Percentiles rank a stretch among this genome's conserved stretches.
These are phyloP conservation scores for Arge pagana DNA, from an alignment of 2,888 invertebrate species.

Conservation along the genomic window DNA sequence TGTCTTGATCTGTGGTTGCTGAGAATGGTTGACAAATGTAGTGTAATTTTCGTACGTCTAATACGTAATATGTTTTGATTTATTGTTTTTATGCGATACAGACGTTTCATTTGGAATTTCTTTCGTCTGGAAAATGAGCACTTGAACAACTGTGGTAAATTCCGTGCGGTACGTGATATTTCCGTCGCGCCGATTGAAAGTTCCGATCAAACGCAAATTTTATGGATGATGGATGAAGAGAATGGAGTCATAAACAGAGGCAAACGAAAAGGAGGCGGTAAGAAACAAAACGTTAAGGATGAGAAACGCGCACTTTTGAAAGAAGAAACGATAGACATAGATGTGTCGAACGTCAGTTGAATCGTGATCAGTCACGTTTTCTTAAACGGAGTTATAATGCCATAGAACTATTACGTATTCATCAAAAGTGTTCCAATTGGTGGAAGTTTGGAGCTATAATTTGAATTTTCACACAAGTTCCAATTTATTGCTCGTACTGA, in stretches of 20 bases:
- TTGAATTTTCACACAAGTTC: too few species aligned
- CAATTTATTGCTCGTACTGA: too few species aligned
- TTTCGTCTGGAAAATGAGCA: slow-evolving; percentile 99
- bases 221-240: slow-evolving; percentile 94
- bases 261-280: slow-evolving; percentile 59
- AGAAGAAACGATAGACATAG: slow-evolving; percentile 54
- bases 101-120: slow-evolving; percentile 98
- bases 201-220: slow-evolving; percentile 86
- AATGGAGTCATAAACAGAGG: slow-evolving; percentile 82
- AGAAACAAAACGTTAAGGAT: slow-evolving; percentile 52
- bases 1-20: slow-evolving; percentile 6
- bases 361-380: too few species aligned
- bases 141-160: slow-evolving; percentile 98
- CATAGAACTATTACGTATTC: too few species aligned
- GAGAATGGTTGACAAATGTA: neutral
- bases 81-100: slow-evolving; percentile 50
- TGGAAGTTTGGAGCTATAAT: too few species aligned
- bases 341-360: slow-evolving; percentile 54
- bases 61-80: slow-evolving; percentile 18
- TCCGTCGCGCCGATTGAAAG: slow-evolving; percentile 93
- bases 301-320: slow-evolving; percentile 59
- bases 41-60: slow-evolving; percentile 6
- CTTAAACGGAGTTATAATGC: too few species aligned
- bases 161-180: slow-evolving; percentile 97
- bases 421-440: too few species aligned